A percentile compares a stretch with the other conserved stretches of the same genome.
Conservation (phyloP, 2,797 vertebrate species). For the Myotis planiceps region DNA sequence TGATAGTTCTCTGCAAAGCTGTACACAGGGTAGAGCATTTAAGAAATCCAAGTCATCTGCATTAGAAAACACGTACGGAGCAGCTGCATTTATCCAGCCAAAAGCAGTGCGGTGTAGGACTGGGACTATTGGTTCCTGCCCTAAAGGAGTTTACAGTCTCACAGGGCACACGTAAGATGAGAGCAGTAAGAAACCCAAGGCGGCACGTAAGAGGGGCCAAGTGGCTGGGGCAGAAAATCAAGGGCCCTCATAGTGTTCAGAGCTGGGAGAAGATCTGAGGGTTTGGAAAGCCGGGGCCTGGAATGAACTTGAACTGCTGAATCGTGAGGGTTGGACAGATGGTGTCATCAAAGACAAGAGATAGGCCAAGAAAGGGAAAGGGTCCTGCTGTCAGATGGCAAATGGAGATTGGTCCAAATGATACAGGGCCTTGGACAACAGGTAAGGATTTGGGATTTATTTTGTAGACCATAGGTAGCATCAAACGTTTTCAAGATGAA, state of each 20-base stretch:
- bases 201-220: neutral
- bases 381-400: neutral
- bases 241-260: neutral
- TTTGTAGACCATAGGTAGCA: neutral
- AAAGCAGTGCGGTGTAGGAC: neutral
- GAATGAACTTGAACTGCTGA: neutral
- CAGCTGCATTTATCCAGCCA: neutral
- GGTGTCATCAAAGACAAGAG: neutral
- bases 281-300: neutral
- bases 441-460: neutral
- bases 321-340: neutral
- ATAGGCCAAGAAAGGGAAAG: neutral
- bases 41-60: neutral
- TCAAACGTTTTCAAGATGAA: neutral
- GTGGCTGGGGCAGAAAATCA: neutral
- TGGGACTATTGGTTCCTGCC: neutral
- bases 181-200: neutral
- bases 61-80: neutral
- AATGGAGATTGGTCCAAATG: neutral
- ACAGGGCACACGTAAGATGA: neutral
- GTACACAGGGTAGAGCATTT: neutral
- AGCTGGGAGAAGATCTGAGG: neutral
- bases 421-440: neutral
- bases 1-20: neutral
- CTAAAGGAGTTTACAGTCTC: neutral